Evolutionary conservation across 2,888 invertebrate genomes (phyloP), one percentile per base, ranked within the genome.

Genomic region (Gastracanthus pulcherrimus): DNA sequence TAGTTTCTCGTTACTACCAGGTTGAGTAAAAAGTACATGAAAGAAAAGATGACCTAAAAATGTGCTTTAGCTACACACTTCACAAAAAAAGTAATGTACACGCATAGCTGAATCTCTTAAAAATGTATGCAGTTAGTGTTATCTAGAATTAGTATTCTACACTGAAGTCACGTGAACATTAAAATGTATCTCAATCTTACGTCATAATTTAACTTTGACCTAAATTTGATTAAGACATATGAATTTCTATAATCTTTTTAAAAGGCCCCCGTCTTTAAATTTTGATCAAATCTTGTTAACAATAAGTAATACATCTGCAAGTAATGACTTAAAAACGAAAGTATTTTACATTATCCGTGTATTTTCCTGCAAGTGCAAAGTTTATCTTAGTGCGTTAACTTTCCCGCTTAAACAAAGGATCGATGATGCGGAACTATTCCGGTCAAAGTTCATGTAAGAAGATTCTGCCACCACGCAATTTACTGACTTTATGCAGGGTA

Each of bases 361-460:
- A 45, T 45, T 45, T 45, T 3, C 45, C 45, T 16, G 3, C n/a
- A 45, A 45, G n/a, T n/a, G n/a, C n/a, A n/a, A 45, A n/a, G 16
- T 45, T 45, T 45, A 45, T 45, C 38, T 11, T 11, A n/a, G 7
- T 36, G 26, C 29, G 7, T 67, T 41, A 66, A 41, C 26, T 26
- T 11, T 3, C 4, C 1, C 5, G 41, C 7, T 67, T 45, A 5
- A 38, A 41, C 23, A 31, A 36, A 31, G 23, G 23, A 71, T 51
- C 31, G 7, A 29, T 29, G 29, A 23, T 51, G 48, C n/a, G 11
- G 16, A 34, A 70, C n/a, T 51, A 11, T 36, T 38, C 19, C n/a
- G 71, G 38, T 41, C 71, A 71, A 71, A 71, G 71, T 71, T 71
- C 71, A 58, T 13, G 41, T n/a, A 16, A 34, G 13, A 55, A 70